Evolutionary conservation across 2,888 invertebrate genomes (phyloP).

Genomic region (Rhabditophanes sp.): DNA sequence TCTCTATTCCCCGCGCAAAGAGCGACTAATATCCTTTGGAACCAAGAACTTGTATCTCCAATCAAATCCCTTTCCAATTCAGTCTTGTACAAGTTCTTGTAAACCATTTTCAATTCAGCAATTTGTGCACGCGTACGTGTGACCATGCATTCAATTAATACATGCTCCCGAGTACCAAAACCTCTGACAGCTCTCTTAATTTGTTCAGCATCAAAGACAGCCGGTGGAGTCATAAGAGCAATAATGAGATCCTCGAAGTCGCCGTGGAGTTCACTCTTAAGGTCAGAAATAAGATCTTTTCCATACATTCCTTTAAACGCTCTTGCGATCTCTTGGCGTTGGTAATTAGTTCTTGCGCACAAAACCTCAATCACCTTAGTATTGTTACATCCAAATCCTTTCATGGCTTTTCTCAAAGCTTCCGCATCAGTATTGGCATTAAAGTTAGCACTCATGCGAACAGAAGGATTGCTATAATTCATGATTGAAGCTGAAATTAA

Average conservation of each 20-base stretch:
- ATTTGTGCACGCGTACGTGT: constrained; percentile 2
- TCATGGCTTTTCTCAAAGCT: constrained; percentile 39
- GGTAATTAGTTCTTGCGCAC: constrained; percentile 64
- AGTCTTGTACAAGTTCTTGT: not conserved
- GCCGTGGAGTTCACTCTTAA: constrained; percentile 38
- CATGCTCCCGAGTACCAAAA: not conserved
- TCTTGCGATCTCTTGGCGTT: constrained; percentile 63
- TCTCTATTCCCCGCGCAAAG: constrained; percentile 1
- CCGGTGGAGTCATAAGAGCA: constrained; percentile 41
- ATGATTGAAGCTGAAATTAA: too few species aligned
- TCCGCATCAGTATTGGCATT: constrained; percentile 39
- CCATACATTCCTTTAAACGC: constrained; percentile 69
- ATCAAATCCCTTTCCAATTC: constrained; percentile 1
- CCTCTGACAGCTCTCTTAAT: constrained; percentile 33
- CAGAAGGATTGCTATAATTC: constrained; percentile 22
- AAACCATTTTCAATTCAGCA: not conserved
- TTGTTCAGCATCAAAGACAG: constrained; percentile 47
- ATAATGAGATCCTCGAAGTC: constrained; percentile 39
- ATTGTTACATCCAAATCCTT: constrained; percentile 41
- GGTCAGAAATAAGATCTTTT: constrained; percentile 51
- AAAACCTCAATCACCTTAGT: constrained; percentile 51
- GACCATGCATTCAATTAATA: not conserved
- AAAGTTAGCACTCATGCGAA: constrained; percentile 27
- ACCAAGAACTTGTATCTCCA: constrained; percentile 1
- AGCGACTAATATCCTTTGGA: constrained; percentile 1